Conservation (phyloP, 2,797 vertebrate species). For the Muraenolepis orangiensis region DNA sequence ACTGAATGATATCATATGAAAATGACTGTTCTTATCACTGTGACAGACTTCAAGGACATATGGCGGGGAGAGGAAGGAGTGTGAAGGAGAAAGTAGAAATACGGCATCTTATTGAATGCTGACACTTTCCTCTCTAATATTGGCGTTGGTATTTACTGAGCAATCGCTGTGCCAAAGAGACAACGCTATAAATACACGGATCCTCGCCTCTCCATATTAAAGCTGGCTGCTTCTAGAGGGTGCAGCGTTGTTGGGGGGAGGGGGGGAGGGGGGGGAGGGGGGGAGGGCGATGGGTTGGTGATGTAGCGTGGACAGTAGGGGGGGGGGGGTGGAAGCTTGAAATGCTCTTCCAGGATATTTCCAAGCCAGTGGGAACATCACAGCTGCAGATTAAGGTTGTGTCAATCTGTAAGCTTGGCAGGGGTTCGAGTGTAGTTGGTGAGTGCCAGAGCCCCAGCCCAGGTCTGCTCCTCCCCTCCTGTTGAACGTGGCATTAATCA, state of each 20-base stretch:
- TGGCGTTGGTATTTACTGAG: slow-evolving; percentile 39
- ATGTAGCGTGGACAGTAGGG: no score
- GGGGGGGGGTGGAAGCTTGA: neutral
- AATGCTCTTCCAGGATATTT: slow-evolving; percentile 35
- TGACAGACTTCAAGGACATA: slow-evolving; percentile 15
- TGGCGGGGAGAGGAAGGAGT: neutral
- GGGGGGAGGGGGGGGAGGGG: no score
- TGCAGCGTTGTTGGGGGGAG: slow-evolving; percentile 28
- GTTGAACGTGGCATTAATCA: slow-evolving; percentile 53
- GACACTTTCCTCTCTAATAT: slow-evolving; percentile 37
- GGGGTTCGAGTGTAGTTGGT: slow-evolving; percentile 12
- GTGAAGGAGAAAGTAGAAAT: neutral
- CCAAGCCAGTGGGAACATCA: slow-evolving; percentile 31
- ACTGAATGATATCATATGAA: neutral
- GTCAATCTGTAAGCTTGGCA: slow-evolving; percentile 18
- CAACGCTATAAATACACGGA: slow-evolving; percentile 40
- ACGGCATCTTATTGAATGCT: slow-evolving; percentile 44
- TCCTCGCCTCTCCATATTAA: slow-evolving; percentile 37
- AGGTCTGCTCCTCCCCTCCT: slow-evolving; percentile 42
- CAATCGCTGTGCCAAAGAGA: slow-evolving; percentile 21
- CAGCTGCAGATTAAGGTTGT: slow-evolving; percentile 38
- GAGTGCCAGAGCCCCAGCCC: slow-evolving; percentile 19
- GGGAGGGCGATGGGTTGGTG: no score
- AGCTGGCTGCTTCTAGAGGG: slow-evolving; percentile 30
- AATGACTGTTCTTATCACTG: slow-evolving; percentile 21